Conservation (phyloP, 2,888 invertebrate genomes). For the Drosophila borborema region DNA sequence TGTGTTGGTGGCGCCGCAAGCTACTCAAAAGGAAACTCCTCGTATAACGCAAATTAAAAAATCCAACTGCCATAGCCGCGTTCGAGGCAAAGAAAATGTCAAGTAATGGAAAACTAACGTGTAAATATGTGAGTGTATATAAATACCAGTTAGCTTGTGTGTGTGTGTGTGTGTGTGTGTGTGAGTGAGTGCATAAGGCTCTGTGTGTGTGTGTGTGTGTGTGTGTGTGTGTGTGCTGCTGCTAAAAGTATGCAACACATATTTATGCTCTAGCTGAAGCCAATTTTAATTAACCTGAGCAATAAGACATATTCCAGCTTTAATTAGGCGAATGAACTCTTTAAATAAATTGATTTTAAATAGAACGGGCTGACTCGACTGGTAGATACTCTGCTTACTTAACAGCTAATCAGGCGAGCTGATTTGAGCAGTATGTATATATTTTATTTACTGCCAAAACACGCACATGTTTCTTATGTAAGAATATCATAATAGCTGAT, state of each 20-base stretch:
- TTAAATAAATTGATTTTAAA: slow-evolving; percentile 25
- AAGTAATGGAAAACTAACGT: slow-evolving; percentile 69
- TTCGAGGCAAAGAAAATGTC: slow-evolving; percentile 67
- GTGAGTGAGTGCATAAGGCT: background rate
- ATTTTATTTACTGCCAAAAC: background rate
- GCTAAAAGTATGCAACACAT: slow-evolving; percentile 61
- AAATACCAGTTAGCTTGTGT: slow-evolving; percentile 24
- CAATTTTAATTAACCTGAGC: slow-evolving; percentile 66
- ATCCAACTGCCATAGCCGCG: slow-evolving; percentile 70
- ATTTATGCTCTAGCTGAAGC: slow-evolving; percentile 30
- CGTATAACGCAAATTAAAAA: slow-evolving; percentile 80
- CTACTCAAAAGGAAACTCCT: slow-evolving; percentile 78
- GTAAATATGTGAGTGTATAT: slow-evolving; percentile 64
- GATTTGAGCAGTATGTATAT: too few relatives aligned
- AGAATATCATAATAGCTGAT: background rate
- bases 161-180: background rate
- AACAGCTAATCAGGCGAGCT: background rate
- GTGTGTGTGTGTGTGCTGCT: slow-evolving; percentile 15
- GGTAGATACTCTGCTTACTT: background rate
- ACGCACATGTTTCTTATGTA: background rate
- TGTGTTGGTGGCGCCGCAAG: slow-evolving; percentile 54
- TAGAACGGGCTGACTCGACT: background rate
- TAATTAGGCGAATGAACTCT: slow-evolving; percentile 17
- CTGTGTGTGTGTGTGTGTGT: slow-evolving; percentile 17
- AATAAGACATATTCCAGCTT: slow-evolving; percentile 31